Evolutionary conservation across 2,113 vertebrate genomes (phyloP).

Genomic region (Aldabrachelys gigantea): DNA sequence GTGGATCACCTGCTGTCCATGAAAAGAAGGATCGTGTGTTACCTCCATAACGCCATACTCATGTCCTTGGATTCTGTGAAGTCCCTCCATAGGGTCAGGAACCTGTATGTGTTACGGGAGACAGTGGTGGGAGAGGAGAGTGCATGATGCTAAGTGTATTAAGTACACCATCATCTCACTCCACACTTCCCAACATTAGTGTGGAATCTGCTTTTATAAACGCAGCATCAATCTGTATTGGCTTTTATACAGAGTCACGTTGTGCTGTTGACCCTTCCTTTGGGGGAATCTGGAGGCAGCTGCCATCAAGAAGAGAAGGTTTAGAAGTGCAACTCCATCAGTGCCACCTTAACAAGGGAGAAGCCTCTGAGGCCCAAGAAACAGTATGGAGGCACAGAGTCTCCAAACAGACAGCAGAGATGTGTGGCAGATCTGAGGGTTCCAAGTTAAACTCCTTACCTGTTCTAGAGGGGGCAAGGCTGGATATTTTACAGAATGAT

Average conservation of each 20-base stretch:
- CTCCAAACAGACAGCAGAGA: neutral
- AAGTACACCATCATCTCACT: rapidly evolving
- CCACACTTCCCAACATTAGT: neutral
- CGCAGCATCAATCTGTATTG: neutral
- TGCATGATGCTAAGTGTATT: neutral
- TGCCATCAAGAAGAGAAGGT: neutral
- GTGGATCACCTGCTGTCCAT: neutral
- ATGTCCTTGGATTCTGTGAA: neutral
- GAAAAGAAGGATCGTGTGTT: rapidly evolving
- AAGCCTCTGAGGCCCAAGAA: neutral
- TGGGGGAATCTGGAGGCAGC: neutral
- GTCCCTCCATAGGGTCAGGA: neutral
- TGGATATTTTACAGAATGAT: neutral
- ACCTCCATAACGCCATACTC: rapidly evolving
- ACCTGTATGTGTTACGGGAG: neutral
- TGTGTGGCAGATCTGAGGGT: neutral
- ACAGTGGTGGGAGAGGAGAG: rapidly evolving
- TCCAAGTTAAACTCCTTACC: neutral
- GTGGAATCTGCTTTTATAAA: neutral
- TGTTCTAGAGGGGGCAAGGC: rapidly evolving
- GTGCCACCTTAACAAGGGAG: rapidly evolving
- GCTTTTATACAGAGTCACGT: rapidly evolving
- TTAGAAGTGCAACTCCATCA: rapidly evolving
- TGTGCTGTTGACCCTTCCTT: neutral
- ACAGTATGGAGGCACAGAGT: rapidly evolving